Conservation (phyloP, 1,140 invertebrate species). For the Idris sp. region DNA sequence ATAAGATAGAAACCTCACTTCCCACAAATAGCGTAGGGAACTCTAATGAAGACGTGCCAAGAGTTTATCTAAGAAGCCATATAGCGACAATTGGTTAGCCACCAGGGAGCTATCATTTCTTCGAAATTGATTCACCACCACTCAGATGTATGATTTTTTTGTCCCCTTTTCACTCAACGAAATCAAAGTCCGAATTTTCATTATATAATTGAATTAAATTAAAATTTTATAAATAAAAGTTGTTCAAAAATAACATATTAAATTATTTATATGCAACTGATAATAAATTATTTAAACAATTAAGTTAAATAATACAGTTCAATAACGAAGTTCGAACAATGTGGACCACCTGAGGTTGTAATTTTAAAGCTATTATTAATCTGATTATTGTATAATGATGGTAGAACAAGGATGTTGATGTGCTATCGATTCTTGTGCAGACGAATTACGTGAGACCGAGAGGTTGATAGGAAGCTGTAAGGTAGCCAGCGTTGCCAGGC, state of each 20-base stretch:
- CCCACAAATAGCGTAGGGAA: conserved; percentile 54
- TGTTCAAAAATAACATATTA: too few relatives aligned
- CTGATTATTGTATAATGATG: conserved; percentile 36
- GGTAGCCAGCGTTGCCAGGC: conserved; percentile 65
- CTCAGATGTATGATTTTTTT: conserved; percentile 56
- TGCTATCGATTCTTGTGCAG: conserved; percentile 68
- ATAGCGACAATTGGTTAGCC: conserved; percentile 60
- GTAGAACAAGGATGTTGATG: conserved; percentile 58
- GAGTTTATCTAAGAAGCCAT: conserved; percentile 63
- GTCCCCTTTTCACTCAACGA: conserved; percentile 3
- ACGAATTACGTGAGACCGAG: conserved; percentile 62
- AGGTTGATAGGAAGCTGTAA: conserved; percentile 64
- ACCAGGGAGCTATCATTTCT: conserved; percentile 58
- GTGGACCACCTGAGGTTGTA: background rate
- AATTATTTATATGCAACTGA: too few relatives aligned
- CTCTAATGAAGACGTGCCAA: conserved; percentile 63
- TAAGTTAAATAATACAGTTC: background rate
- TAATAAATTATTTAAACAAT: too few relatives aligned
- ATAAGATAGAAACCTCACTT: conserved; percentile 56
- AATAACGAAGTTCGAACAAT: conserved; percentile 9
- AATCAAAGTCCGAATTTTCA: conserved; percentile 46
- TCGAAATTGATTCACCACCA: conserved; percentile 60
- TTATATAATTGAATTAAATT: conserved; percentile 46
- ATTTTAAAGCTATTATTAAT: conserved; percentile 48
- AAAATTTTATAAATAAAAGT: too few relatives aligned